A percentile compares a stretch with the other conserved stretches of the same genome.
phyloP scores from a whole-genome alignment of 2,797 vertebrate species.

The Siniperca obscura region DNA sequence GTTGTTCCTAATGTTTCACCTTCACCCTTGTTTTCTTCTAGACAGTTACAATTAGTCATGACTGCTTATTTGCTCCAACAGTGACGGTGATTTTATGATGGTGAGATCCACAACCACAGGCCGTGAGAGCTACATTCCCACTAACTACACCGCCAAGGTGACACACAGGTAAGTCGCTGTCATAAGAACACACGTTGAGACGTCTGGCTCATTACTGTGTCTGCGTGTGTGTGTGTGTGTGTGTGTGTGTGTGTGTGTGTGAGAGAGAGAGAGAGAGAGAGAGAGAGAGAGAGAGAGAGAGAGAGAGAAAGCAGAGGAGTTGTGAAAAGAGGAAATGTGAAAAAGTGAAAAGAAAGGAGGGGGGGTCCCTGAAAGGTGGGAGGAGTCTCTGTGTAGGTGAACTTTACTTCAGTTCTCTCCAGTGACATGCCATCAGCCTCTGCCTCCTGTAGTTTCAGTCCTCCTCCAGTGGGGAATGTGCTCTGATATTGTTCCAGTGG shows the following conservation, averaged over 20 bases:
- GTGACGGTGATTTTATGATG: slow-evolving; percentile 89
- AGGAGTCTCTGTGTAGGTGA: slow-evolving; percentile 53
- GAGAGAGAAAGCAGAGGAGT: slow-evolving; percentile 18
- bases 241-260: neutral
- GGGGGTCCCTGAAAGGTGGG: slow-evolving; percentile 56
- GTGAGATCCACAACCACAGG: slow-evolving; percentile 84
- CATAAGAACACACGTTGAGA: neutral
- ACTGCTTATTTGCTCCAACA: slow-evolving; percentile 64
- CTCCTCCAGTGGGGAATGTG: slow-evolving; percentile 64
- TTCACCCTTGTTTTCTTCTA: neutral
- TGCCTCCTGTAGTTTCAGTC: slow-evolving; percentile 55
- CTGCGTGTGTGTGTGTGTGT: neutral
- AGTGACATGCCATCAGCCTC: slow-evolving; percentile 33
- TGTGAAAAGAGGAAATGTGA: neutral
- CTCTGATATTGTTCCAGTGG: slow-evolving; percentile 38
- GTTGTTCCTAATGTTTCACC: neutral
- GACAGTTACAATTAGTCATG: neutral
- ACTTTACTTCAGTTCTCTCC: slow-evolving; percentile 32
- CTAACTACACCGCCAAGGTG: slow-evolving; percentile 85
- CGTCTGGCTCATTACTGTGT: neutral
- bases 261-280: too few species aligned
- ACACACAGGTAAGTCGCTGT: slow-evolving; percentile 82
- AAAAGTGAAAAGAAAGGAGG: neutral
- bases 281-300: neutral
- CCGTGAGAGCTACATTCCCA: slow-evolving; percentile 84